Evolutionary conservation across 2,797 vertebrate genomes (phyloP).

Genomic region (Leucoraja ocellata): DNA sequence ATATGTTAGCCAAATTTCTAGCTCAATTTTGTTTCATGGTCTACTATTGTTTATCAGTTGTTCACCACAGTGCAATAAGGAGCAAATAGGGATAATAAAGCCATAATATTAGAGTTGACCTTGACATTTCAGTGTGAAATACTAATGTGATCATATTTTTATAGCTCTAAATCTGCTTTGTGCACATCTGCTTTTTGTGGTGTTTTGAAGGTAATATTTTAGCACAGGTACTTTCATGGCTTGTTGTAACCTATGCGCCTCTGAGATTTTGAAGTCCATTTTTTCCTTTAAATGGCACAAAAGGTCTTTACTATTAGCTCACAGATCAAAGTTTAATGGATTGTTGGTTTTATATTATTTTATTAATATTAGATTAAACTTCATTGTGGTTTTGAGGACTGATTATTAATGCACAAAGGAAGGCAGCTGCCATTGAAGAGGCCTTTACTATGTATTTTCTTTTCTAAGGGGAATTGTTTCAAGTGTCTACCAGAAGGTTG

Average conservation of each 20-base stretch:
- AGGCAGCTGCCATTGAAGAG: neutral
- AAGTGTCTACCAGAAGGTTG: constrained; percentile 64
- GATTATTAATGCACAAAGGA: neutral
- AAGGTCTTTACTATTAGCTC: neutral
- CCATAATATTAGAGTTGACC: neutral
- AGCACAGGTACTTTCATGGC: neutral
- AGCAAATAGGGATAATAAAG: neutral
- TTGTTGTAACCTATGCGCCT: neutral
- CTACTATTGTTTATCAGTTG: neutral
- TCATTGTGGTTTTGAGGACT: neutral
- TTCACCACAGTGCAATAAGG: neutral
- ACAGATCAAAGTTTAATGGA: neutral
- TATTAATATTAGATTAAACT: neutral
- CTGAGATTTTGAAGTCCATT: neutral
- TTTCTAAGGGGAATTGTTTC: constrained; percentile 68
- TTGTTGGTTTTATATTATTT: neutral
- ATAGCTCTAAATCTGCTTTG: neutral
- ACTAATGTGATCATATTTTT: neutral
- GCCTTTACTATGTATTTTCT: constrained; percentile 41
- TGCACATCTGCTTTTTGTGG: neutral
- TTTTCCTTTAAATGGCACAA: too few relatives aligned
- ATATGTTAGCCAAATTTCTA: too few relatives aligned
- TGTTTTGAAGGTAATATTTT: neutral
- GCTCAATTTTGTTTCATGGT: neutral
- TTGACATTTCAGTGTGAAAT: neutral